A percentile compares a stretch with the other conserved stretches of the same genome.
These are phyloP conservation scores for Parnassius glacialis DNA, from an alignment of 2,888 invertebrate species.

Conservation along the genomic window DNA sequence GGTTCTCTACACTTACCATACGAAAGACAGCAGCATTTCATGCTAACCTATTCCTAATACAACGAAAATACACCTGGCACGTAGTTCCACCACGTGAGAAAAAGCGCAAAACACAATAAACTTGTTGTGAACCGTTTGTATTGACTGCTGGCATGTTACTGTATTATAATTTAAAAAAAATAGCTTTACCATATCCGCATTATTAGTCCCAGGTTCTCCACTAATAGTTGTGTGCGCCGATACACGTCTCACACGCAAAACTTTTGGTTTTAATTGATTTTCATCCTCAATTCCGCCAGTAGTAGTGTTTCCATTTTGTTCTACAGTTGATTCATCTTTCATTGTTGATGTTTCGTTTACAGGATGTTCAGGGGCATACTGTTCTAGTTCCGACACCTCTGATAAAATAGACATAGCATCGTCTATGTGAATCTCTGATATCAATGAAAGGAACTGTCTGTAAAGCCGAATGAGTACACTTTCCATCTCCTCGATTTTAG, in stretches of 20 bases:
- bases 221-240: conserved; percentile 58
- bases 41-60: too few species aligned
- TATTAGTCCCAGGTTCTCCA: conserved; percentile 34
- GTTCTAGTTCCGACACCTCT: conserved; percentile 24
- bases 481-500: conserved; percentile 47
- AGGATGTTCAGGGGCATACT: conserved; percentile 2
- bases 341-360: conserved; percentile 9
- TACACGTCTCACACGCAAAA: conserved; percentile 48
- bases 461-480: conserved; percentile 41
- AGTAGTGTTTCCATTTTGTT: conserved; percentile 26
- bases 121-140: too few species aligned
- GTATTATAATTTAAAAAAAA: too few species aligned
- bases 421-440: conserved; percentile 34
- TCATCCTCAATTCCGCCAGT: not conserved
- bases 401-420: conserved; percentile 26
- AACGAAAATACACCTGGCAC: too few species aligned
- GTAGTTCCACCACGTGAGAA: too few species aligned
- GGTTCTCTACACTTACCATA: too few species aligned
- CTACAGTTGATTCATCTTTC: conserved; percentile 21
- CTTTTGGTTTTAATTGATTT: conserved; percentile 33
- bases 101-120: too few species aligned
- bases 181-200: conserved; percentile 45
- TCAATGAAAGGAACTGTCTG: conserved; percentile 39
- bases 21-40: too few species aligned
- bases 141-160: too few species aligned